These are phyloP conservation scores for Sarcophaga caerulescens DNA, from an alignment of 2,888 invertebrate species.

Conservation along the genomic window DNA sequence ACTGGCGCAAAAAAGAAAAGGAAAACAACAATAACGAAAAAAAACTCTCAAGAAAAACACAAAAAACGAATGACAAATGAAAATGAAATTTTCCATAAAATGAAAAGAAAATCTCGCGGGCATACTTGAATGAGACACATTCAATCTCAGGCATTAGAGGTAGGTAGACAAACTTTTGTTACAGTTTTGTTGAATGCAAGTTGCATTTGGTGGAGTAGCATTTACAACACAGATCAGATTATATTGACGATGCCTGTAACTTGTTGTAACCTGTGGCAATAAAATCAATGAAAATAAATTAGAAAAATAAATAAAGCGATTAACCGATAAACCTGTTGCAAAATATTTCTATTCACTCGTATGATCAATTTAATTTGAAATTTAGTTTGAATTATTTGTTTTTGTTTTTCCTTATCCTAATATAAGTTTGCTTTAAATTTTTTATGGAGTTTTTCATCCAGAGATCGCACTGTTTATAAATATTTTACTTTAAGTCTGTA, in stretches of 20 bases:
- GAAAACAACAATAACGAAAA: too few species aligned
- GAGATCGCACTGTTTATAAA: slow-evolving; percentile 12
- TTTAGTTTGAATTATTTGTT: background rate
- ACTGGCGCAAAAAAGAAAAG: slow-evolving; percentile 24
- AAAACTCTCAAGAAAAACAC: slow-evolving; percentile 23
- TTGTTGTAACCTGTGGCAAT: slow-evolving; percentile 36
- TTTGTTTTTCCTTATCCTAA: background rate
- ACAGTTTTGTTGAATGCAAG: slow-evolving; percentile 48
- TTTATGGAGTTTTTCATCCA: slow-evolving; percentile 10
- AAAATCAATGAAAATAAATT: background rate
- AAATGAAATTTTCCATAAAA: slow-evolving; percentile 53
- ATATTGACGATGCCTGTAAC: background rate
- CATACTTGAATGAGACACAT: background rate
- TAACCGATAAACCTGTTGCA: slow-evolving; percentile 41
- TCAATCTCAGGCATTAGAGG: background rate
- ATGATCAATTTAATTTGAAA: too few species aligned
- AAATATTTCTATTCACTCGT: slow-evolving; percentile 23
- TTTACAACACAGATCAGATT: too few species aligned
- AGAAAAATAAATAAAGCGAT: slow-evolving; percentile 21
- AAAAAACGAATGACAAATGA: slow-evolving; percentile 28
- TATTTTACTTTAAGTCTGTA: slow-evolving; percentile 34
- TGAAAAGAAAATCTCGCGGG: background rate
- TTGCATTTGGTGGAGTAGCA: slow-evolving; percentile 3
- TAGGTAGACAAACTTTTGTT: slow-evolving; percentile 43
- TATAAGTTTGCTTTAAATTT: too few species aligned